phyloP scores from a whole-genome alignment of 2,797 vertebrate genomes.

The Adrianichthys oophorus region DNA sequence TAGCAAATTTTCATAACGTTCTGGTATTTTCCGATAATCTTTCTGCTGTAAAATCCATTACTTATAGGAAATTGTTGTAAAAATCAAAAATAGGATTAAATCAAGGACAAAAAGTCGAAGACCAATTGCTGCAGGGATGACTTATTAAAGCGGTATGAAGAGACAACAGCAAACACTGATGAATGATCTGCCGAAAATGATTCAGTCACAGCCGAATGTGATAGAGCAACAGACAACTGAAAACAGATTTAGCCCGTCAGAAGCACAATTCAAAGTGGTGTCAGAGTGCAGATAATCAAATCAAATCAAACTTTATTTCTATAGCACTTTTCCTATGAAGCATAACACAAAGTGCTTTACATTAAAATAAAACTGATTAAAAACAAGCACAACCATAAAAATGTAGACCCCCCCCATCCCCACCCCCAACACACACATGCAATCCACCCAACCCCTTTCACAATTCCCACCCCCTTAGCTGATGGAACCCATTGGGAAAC shows the following conservation, averaged over 20 bases:
- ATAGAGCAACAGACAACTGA: conserved; percentile 5
- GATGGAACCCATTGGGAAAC: no score
- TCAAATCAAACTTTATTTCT: no score
- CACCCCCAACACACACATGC: no score
- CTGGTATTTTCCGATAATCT: background rate
- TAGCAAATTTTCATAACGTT: no score
- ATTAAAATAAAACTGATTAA: no score
- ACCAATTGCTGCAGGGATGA: conserved; percentile 1
- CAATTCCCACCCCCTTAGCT: no score
- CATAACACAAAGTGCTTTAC: no score
- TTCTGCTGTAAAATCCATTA: background rate
- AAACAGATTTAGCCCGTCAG: conserved; percentile 11
- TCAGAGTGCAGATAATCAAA: background rate
- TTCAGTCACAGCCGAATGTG: conserved; percentile 4
- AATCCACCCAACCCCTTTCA: no score
- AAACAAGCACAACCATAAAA: no score
- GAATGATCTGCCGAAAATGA: conserved; percentile 26
- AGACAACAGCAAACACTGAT: conserved; percentile 12
- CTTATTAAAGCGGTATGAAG: conserved; percentile 11
- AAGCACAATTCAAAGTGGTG: background rate
- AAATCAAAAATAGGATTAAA: background rate
- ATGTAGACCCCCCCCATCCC: no score
- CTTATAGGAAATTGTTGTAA: background rate
- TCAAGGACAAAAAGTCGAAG: background rate
- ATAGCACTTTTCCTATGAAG: no score